Conservation (phyloP, 2,113 vertebrate genomes). For the Osmerus mordax region DNA sequence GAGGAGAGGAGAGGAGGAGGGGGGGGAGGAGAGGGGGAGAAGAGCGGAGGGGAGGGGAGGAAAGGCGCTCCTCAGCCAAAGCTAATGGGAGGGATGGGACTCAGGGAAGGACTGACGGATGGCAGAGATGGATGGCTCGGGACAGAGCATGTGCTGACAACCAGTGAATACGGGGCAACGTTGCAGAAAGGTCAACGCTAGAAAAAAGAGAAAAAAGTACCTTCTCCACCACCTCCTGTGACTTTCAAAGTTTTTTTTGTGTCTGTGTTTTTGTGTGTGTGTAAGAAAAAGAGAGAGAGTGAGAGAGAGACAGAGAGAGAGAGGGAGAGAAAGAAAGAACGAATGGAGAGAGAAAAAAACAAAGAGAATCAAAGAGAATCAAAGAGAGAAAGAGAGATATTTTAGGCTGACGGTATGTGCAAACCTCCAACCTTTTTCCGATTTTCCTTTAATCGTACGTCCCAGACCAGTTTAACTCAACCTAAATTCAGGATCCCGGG, state of each 20-base stretch:
- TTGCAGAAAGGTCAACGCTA: slow-evolving; percentile 92
- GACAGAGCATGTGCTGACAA: slow-evolving; percentile 91
- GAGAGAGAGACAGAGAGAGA: not conserved
- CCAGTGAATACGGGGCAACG: slow-evolving; percentile 85
- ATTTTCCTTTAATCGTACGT: slow-evolving; percentile 64
- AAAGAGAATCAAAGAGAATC: slow-evolving; percentile 32
- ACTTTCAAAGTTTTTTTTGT: slow-evolving; percentile 83
- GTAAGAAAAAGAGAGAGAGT: slow-evolving; percentile 29
- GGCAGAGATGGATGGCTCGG: slow-evolving; percentile 91
- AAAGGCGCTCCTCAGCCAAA: slow-evolving; percentile 77
- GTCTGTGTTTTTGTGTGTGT: not conserved
- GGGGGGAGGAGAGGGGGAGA: slow-evolving; percentile 32
- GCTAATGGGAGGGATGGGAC: slow-evolving; percentile 89
- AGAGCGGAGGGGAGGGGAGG: slow-evolving; percentile 48
- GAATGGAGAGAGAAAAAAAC: not conserved
- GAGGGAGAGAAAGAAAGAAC: not conserved
- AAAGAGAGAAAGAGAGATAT: not conserved
- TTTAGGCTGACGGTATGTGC: too few species aligned
- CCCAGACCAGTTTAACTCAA: too few species aligned
- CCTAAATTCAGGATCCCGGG: too few species aligned
- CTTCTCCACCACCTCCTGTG: slow-evolving; percentile 54
- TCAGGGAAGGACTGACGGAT: slow-evolving; percentile 86
- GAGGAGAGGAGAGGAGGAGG: too few species aligned
- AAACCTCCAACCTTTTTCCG: slow-evolving; percentile 51
- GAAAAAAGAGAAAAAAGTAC: slow-evolving; percentile 46